Evolutionary conservation across 2,113 vertebrate genomes (phyloP).

Genomic region (Lonchura striata): DNA sequence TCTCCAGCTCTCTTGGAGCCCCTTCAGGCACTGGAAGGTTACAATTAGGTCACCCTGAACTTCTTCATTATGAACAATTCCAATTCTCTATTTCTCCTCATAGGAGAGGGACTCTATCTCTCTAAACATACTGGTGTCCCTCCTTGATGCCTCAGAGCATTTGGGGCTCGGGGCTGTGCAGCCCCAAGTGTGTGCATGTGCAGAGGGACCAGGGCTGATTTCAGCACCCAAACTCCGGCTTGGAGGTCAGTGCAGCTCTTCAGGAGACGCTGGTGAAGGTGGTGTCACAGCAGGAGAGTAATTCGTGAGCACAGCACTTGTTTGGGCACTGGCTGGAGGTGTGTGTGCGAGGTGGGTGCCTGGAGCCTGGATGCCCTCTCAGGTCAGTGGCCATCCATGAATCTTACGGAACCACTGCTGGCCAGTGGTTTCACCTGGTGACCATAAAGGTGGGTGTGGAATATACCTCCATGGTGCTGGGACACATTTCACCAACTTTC

Average conservation of each 20-base stretch:
- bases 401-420: background rate
- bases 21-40: background rate
- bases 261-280: background rate
- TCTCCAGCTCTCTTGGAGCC: background rate
- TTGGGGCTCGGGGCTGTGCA: background rate
- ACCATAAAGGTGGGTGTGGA: background rate
- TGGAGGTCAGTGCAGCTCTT: background rate
- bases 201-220: background rate
- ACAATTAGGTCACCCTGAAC: background rate
- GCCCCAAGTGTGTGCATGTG: rapidly evolving
- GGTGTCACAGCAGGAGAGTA: background rate
- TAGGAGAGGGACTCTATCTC: background rate
- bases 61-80: background rate
- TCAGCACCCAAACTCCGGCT: background rate
- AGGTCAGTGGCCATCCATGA: rapidly evolving
- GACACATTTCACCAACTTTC: background rate
- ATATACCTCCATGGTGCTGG: background rate
- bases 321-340: background rate
- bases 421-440: background rate
- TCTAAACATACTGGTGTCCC: background rate
- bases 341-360: background rate
- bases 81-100: too few relatives aligned
- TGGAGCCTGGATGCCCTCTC: background rate
- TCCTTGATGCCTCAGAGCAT: background rate
- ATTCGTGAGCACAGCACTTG: background rate